Percentiles rank a stretch among this genome's conserved stretches.
Conservation (phyloP, 2,113 vertebrate genomes). For the Brienomyrus longianalis region DNA sequence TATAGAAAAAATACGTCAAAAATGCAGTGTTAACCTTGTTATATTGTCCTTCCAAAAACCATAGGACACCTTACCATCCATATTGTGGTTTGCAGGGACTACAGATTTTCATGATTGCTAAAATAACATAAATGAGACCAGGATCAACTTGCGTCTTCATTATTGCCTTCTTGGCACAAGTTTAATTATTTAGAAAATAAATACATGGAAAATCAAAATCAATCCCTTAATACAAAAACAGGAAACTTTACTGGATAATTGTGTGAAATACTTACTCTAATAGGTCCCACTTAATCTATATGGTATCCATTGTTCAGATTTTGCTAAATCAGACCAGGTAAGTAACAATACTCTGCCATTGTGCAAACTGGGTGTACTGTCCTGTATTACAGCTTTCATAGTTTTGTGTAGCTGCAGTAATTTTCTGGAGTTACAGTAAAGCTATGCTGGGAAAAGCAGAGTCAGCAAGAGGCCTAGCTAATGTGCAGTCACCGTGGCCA, state of each 20-base stretch:
- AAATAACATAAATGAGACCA: background rate
- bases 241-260: background rate
- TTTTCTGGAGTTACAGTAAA: background rate
- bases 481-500: background rate
- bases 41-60: background rate
- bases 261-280: background rate
- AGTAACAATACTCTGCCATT: background rate
- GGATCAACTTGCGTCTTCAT: background rate
- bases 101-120: background rate
- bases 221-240: background rate
- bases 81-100: background rate
- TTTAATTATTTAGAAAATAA: background rate
- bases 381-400: background rate
- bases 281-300: background rate
- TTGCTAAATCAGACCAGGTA: background rate
- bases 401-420: background rate
- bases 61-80: background rate
- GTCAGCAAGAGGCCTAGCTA: background rate
- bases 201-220: background rate
- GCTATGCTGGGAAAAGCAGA: background rate
- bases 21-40: background rate
- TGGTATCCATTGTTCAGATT: background rate
- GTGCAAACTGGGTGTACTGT: background rate
- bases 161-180: background rate
- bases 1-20: background rate